These are phyloP conservation scores for Microcebus lehilahytsara DNA, from an alignment of 2,113 vertebrate species.

Conservation along the genomic window DNA sequence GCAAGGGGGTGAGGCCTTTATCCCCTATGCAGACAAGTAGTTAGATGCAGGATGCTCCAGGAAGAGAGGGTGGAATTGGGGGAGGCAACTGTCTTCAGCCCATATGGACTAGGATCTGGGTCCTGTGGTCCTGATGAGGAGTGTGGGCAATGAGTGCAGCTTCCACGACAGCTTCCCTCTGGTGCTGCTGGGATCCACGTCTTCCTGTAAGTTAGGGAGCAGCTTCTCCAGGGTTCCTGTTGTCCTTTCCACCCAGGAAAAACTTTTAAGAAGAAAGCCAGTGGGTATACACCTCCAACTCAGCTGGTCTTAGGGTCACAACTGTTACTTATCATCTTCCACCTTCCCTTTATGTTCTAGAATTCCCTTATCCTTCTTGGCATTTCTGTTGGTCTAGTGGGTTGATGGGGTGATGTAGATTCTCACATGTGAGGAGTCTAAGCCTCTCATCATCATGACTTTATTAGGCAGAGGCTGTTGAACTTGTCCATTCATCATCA, in stretches of 20 bases:
- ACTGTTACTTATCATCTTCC: not conserved
- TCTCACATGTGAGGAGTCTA: not conserved
- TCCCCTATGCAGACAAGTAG: not conserved
- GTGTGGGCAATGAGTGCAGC: not conserved
- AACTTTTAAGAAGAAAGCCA: not conserved
- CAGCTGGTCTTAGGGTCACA: not conserved
- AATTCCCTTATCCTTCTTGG: not conserved
- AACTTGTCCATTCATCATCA: not conserved
- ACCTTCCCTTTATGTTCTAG: not conserved
- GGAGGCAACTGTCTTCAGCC: not conserved
- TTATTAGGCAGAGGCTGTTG: not conserved
- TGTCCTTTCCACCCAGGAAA: not conserved
- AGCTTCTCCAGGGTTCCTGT: not conserved
- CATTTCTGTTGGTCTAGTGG: not conserved
- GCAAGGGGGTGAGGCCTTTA: not conserved
- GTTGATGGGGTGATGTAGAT: not conserved
- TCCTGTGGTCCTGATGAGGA: not conserved
- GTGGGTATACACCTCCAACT: not conserved
- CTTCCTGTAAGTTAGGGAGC: not conserved
- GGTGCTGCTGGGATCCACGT: not conserved
- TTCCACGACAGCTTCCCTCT: not conserved
- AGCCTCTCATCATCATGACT: not conserved
- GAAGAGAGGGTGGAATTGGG: not conserved
- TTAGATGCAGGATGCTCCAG: not conserved
- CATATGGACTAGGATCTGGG: too few relatives aligned